Evolutionary conservation across 37 sponge, comb jelly and placozoan genomes (phyloP), one percentile per base, ranked within the genome.

Genomic region (Axinella damicornis): DNA sequence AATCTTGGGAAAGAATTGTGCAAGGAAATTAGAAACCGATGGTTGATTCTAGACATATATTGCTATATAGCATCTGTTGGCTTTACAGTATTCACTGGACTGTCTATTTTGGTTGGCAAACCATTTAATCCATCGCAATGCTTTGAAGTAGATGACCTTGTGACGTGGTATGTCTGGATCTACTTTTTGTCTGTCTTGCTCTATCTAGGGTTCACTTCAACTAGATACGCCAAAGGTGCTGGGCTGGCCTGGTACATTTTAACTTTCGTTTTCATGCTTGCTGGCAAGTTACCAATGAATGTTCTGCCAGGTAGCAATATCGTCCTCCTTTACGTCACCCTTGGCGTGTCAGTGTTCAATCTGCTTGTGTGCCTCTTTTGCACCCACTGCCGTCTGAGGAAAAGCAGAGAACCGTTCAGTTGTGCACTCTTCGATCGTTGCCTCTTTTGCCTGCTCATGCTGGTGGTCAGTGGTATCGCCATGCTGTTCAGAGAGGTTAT

Each of bases 131-230:
- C 78, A 36, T 11, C n/a, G 12, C 25, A 25, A 20, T 24, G 9
- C 15, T 9, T 46, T 9, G 25, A 61, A 2, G 36, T 24, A 2
- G 34, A n/a, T 22, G 41, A 77, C 15, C 41, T 77, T 1, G 41
- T 63, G 64, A 20, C 60, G 12, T 77, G 78, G 78, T 77, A 58
- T 36, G 60, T 77, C 46, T 77, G 78, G 78, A 62, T 77, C 5
- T 25, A 16, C 2, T 27, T 2, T 11, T 24, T 77, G 35, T 35
- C 78, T 38, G 64, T 62, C 2, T 24, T 77, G 21, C 5, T 21
- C 2, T 36, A 5, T 34, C 41, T 77, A 2, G 78, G 64, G 35
- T 27, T n/a, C 12, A 61, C 78, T 2, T 17, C 36, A 21, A 35
- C 32, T 27, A 34, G 78, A 24, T 24, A 61, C 1, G 41, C n/a